Base-by-base conservation (phyloP, 23 tunicate genomes). In the Trididemnum nubilum region DNA sequence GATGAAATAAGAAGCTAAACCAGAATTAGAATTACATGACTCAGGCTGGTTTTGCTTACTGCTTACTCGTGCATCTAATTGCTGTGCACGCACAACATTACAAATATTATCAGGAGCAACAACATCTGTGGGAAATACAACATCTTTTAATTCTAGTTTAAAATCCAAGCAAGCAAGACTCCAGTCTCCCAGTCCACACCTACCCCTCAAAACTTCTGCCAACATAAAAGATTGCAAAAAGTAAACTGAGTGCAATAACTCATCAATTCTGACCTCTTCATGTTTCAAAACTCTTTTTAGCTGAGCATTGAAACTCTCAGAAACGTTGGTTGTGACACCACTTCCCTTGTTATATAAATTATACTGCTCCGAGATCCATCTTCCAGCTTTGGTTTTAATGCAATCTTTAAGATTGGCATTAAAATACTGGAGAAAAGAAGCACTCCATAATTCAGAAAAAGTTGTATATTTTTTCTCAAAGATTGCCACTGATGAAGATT, bases 261-360 rank as follows among this genome's bases (percentile, higher is more conserved):
- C 70, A 22, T 63, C 70, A 5, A 63, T 27, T 5, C 70, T 15
- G 22, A 63, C 23, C 22, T 63, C 23, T 63, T 63, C 22, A 22
- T 63, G 70, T 7, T 63, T 24, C 23, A 63, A 4, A 63, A 63
- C 70, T 22, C 70, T 12, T 63, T 63, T 27, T 5, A 63, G 23
- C 70, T 63, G 70, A 4, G 70, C 70, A 22, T 63, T 63, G 70
- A 63, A 63, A 22, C 70, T 63, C 22, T 63, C 70, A 5, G 70
- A 24, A 9, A 23, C 31, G 22, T 63, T 63, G 31, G 70, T 63
- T 9, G 70, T 63, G 31, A 63, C 22, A 23, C 70, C 70, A 63
- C 31, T 27, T 23, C 31, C 31, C 12, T 44, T 9, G 54, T 44
- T 9, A 63, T 63, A 63, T 9, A 63, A 5, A 27, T 63, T 7